Evolutionary conservation across 2,888 invertebrate genomes (phyloP).

Genomic region (Platycnemis pennipes): DNA sequence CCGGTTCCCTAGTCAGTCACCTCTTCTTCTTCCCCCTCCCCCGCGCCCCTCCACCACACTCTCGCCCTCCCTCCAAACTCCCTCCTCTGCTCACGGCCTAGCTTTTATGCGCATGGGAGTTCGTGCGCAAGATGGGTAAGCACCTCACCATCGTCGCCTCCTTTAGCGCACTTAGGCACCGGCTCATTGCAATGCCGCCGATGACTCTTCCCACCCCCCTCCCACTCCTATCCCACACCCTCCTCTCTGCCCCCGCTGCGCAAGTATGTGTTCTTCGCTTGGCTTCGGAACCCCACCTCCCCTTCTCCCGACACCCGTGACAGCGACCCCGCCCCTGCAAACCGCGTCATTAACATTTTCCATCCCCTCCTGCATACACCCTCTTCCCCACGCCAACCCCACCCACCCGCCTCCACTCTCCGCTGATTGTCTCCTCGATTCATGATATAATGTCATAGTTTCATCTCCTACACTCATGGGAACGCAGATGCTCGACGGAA

Average conservation of each 20-base stretch:
- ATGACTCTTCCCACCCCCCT: slow-evolving; percentile 21
- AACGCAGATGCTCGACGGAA: no score
- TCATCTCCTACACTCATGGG: not conserved
- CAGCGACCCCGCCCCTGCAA: slow-evolving; percentile 41
- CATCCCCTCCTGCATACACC: not conserved
- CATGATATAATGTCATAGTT: not conserved
- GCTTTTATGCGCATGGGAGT: slow-evolving; percentile 64
- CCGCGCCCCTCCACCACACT: not conserved
- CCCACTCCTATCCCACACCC: not conserved
- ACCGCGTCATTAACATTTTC: slow-evolving; percentile 34
- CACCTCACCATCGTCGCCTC: slow-evolving; percentile 66
- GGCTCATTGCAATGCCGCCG: slow-evolving; percentile 67
- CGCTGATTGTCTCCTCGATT: not conserved
- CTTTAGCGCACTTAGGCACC: slow-evolving; percentile 68
- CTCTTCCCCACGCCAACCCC: not conserved
- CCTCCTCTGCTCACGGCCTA: slow-evolving; percentile 42
- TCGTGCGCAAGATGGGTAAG: slow-evolving; percentile 67
- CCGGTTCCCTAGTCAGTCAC: not conserved
- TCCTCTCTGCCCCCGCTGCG: not conserved
- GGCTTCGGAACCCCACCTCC: slow-evolving; percentile 38
- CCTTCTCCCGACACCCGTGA: not conserved
- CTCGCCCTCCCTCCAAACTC: not conserved
- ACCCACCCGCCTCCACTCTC: not conserved
- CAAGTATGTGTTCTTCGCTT: slow-evolving; percentile 49
- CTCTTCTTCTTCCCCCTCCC: not conserved